These are phyloP conservation scores for Rhyacichthys aspro DNA, from an alignment of 2,797 vertebrate species.

Conservation along the genomic window DNA sequence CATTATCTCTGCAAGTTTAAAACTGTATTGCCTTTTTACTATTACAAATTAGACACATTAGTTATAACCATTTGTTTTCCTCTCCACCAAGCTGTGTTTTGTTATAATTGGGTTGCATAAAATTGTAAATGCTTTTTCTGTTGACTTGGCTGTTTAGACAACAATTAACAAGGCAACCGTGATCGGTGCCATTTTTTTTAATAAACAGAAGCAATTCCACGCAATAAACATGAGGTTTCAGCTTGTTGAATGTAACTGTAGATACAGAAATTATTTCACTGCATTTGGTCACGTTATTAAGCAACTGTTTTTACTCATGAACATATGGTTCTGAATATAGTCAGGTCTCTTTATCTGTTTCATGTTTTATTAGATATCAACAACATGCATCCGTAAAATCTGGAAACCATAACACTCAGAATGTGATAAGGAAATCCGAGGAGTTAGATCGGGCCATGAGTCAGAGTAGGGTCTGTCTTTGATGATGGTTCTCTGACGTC, in stretches of 20 bases:
- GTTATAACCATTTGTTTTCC: neutral
- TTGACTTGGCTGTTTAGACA: no score
- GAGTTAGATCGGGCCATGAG: no score
- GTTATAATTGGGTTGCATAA: no score
- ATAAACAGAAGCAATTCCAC: neutral
- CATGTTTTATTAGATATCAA: slow-evolving; percentile 2
- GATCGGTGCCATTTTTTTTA: neutral
- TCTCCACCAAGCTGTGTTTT: neutral
- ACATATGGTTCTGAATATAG: neutral
- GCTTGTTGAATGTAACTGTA: neutral
- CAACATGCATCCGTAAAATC: neutral
- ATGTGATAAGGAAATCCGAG: no score
- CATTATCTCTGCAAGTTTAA: no score
- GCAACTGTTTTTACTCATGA: slow-evolving; percentile 1
- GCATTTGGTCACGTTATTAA: neutral
- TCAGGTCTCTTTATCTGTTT: neutral
- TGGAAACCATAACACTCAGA: neutral
- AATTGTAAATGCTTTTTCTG: no score
- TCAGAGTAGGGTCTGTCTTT: neutral
- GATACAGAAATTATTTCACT: neutral
- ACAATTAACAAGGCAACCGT: neutral
- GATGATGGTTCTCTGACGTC: slow-evolving; percentile 8
- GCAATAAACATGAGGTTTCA: neutral
- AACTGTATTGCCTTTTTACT: no score
- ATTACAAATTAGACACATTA: neutral